phyloP scores from a whole-genome alignment of 2,113 vertebrate species.

The Herpetotheres cachinnans region DNA sequence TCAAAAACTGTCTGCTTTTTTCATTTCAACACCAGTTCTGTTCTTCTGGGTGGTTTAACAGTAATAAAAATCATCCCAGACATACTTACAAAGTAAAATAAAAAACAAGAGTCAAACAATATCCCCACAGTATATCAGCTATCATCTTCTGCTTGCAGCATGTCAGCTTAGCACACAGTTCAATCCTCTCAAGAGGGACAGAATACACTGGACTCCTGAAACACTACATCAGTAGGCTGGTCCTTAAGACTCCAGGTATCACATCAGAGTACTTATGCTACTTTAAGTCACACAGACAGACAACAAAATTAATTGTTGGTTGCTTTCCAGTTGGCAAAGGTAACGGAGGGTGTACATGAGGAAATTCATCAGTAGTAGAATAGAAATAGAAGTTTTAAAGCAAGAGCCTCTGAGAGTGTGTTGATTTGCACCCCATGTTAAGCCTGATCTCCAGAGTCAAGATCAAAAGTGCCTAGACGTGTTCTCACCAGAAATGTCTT shows the following conservation, averaged over 20 bases:
- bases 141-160: not conserved
- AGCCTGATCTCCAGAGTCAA: slow-evolving; percentile 1
- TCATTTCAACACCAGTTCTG: not conserved
- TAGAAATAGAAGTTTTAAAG: not conserved
- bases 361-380: not conserved
- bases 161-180: not conserved
- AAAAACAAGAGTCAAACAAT: not conserved
- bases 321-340: not conserved
- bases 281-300: not conserved
- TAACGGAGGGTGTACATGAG: not conserved
- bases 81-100: not conserved
- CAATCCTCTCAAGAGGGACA: not conserved
- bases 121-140: not conserved
- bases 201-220: not conserved
- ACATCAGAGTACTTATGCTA: not conserved
- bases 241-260: not conserved
- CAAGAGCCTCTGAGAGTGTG: not conserved
- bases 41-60: not conserved
- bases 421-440: not conserved
- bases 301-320: not conserved
- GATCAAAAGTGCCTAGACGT: slow-evolving; percentile 33
- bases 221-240: not conserved
- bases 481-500: slow-evolving; percentile 50
- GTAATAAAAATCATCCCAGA: not conserved
- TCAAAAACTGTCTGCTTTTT: not conserved